Conservation (phyloP, 2,113 vertebrate genomes). For the Myxocyprinus asiaticus region DNA sequence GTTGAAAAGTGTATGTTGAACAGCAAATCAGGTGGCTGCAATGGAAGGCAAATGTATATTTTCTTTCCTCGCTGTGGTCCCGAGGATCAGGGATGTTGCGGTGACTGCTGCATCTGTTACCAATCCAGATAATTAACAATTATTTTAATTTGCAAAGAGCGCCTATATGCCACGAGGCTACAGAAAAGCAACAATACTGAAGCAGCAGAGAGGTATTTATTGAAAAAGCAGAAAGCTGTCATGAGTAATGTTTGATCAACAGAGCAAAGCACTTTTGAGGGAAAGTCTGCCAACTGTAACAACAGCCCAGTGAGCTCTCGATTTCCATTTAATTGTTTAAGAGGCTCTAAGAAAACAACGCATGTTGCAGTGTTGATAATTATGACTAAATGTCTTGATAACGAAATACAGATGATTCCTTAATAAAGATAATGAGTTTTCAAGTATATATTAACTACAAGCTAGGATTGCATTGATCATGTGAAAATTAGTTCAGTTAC, state of each 20-base stretch:
- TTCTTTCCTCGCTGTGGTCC: constrained; percentile 48
- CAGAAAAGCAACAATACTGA: background rate
- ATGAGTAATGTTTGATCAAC: constrained; percentile 43
- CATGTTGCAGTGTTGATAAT: constrained; percentile 28
- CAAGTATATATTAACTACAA: background rate
- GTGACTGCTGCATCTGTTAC: constrained; percentile 61
- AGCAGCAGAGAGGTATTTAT: background rate
- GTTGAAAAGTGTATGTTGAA: constrained; percentile 20
- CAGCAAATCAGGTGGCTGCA: constrained; percentile 57
- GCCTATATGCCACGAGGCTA: constrained; percentile 35
- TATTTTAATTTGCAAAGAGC: constrained; percentile 56
- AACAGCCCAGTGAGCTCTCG: constrained; percentile 16
- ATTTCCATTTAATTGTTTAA: constrained; percentile 34
- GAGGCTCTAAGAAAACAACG: constrained; percentile 5
- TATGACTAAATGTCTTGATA: background rate
- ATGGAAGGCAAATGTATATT: constrained; percentile 53
- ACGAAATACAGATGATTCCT: background rate
- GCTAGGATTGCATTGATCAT: background rate
- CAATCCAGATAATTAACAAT: constrained; percentile 59
- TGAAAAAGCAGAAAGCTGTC: constrained; percentile 33
- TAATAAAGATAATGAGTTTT: constrained; percentile 4
- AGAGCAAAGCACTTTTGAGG: background rate
- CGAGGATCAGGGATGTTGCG: constrained; percentile 38
- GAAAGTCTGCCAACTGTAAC: constrained; percentile 34
- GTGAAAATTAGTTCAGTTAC: too few species aligned